A percentile compares a stretch with the other conserved stretches of the same genome.
phyloP scores from a whole-genome alignment of 64 coral and sea anemone genomes.

The Actinia tenebrosa region DNA sequence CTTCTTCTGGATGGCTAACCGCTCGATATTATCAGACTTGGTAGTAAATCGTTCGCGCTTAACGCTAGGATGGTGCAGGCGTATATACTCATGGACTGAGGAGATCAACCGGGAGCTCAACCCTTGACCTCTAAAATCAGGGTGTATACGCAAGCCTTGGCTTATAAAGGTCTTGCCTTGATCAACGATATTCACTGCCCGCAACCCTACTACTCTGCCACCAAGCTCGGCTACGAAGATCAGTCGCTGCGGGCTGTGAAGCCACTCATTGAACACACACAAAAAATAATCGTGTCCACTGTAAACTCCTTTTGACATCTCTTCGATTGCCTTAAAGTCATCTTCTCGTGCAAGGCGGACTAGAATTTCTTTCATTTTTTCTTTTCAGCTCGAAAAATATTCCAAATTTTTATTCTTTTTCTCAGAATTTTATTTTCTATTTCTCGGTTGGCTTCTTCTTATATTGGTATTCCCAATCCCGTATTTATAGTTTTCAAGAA shows the following conservation, averaged over 20 bases:
- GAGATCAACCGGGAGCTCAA: constrained; percentile 70
- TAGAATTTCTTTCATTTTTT: constrained; percentile 45
- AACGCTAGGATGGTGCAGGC: constrained; percentile 56
- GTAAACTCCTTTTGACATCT: constrained; percentile 75
- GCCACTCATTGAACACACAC: constrained; percentile 75
- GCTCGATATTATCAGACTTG: constrained; percentile 91
- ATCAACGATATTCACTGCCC: constrained; percentile 80
- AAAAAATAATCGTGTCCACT: constrained; percentile 78
- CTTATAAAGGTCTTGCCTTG: constrained; percentile 85
- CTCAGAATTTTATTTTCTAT: too few species aligned
- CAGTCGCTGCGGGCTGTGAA: constrained; percentile 37
- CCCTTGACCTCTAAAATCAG: constrained; percentile 66
- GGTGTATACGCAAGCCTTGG: constrained; percentile 80
- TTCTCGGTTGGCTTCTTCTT: neutral
- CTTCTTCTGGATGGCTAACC: constrained; percentile 85
- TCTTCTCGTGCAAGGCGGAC: constrained; percentile 27
- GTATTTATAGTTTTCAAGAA: neutral
- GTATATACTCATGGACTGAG: constrained; percentile 66
- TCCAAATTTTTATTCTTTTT: neutral
- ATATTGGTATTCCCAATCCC: neutral
- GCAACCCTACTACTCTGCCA: constrained; percentile 59
- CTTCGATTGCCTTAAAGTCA: constrained; percentile 41
- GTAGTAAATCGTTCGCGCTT: constrained; percentile 86
- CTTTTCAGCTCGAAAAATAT: neutral
- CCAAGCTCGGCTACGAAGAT: constrained; percentile 77